Percentiles rank a stretch among this genome's conserved stretches.
These are phyloP conservation scores for Conus canariensis DNA, from an alignment of 2,888 invertebrate species.

Conservation along the genomic window DNA sequence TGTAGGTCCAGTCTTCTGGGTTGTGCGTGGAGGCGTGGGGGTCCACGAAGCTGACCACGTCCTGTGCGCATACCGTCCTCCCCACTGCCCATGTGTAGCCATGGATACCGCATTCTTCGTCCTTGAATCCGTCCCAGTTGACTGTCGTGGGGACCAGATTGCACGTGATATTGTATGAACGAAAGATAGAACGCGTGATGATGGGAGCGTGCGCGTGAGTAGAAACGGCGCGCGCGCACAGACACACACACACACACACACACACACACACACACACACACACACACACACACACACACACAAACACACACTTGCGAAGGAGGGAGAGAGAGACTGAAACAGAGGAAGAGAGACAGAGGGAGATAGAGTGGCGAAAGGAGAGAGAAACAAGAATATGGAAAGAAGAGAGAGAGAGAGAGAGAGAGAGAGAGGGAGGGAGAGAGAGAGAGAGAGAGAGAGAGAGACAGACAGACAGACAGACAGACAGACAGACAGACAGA, in stretches of 20 bases:
- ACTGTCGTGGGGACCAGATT: conserved; percentile 52
- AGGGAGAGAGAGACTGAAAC: no score
- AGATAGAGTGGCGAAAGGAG: no score
- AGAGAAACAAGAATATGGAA: no score
- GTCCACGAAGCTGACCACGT: conserved; percentile 58
- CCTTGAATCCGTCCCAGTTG: conserved; percentile 69
- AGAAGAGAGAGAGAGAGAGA: no score
- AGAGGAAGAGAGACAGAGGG: no score
- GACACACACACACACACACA: neutral
- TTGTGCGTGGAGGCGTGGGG: conserved; percentile 61
- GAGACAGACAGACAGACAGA: neutral
- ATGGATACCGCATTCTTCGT: conserved; percentile 66
- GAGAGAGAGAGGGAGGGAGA: no score
- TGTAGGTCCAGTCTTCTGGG: conserved; percentile 64
- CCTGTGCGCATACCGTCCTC: conserved; percentile 55
- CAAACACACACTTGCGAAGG: neutral
- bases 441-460: no score
- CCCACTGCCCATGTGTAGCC: conserved; percentile 69
- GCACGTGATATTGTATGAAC: no score
- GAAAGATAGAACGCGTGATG: no score
- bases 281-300: neutral
- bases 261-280: neutral
- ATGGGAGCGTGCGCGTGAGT: neutral
- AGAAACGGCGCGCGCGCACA: neutral
- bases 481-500: neutral